Base-by-base conservation (phyloP, 2,888 invertebrate genomes). In the Choristoneura rosaceana region DNA sequence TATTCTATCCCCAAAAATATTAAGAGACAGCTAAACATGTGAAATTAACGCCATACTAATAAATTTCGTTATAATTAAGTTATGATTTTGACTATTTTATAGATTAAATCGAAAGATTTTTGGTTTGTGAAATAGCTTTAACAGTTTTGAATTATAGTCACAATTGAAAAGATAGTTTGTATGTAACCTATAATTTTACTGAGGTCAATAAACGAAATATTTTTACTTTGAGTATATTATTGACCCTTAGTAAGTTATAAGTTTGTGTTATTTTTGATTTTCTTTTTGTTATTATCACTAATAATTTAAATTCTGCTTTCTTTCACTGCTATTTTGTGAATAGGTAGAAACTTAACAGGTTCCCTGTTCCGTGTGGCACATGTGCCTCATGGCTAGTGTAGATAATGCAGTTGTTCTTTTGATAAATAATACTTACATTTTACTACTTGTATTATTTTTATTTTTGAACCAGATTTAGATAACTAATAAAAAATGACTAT, bases 181-280 rank as follows among this genome's bases (percentile, higher is more conserved):
- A 55, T 52, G 17, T 17, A 17, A 15, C 14, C 33, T 58, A 64
- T 64, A n/a, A 70, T 70, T 70, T 58, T 71, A 58, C 47, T 68
- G 38, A 63, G 62, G 58, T 68, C 67, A 71, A 71, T 71, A 71
- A 70, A 50, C 8, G 3, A 70, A 50, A 50, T 71, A 63, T 71
- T 67, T 71, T 71, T 58, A 58, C 34, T 64, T 25, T 9, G n/a
- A 9, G 17, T 47, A 17, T 70, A 62, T 62, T 58, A 63, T 63
- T 70, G 55, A 45, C 12, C 43, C 43, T 43, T 43, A 3, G 43
- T 43, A 43, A 43, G 43, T 43, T 12, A n/a, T n/a, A 43, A 38
- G 7, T 38, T 5, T 7, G 38, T 43, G 12, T 43, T 41, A 2
- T 43, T 12, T 12, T 12, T 12, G 25, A 25, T 25, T 25, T 25